Conservation (phyloP, 2,113 vertebrate species). For the Oostethus manadensis region DNA sequence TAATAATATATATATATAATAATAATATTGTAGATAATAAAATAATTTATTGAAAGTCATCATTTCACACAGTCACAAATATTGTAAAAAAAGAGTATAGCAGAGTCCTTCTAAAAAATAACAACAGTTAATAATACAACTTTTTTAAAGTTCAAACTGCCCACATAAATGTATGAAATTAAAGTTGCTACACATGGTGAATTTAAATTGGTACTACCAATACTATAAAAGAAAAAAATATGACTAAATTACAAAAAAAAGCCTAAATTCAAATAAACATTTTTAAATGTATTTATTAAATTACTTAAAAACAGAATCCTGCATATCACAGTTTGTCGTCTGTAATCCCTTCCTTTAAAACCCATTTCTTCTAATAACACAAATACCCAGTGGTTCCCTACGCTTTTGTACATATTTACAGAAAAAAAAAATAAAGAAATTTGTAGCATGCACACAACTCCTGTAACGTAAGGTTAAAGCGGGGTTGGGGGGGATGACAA, state of each 20-base stretch:
- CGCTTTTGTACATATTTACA: not conserved
- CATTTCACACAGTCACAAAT: too few relatives aligned
- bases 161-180: not conserved
- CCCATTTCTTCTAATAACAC: not conserved
- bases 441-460: constrained; percentile 21
- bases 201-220: not conserved
- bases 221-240: not conserved
- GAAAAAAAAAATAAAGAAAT: constrained; percentile 9
- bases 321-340: too few relatives aligned
- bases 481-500: constrained; percentile 39
- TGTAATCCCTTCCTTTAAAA: not conserved
- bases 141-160: not conserved
- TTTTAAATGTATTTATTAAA: not conserved
- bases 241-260: not conserved
- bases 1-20: not conserved
- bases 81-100: too few relatives aligned
- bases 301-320: not conserved
- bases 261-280: not conserved
- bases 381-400: not conserved
- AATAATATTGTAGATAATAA: not conserved
- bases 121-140: not conserved
- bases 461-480: constrained; percentile 22
- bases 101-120: not conserved
- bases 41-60: constrained; percentile 6
- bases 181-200: not conserved